Evolutionary conservation across 1,140 invertebrate species (phyloP), one percentile per base, ranked within the genome.

Genomic region (Drosophila setifemur): DNA sequence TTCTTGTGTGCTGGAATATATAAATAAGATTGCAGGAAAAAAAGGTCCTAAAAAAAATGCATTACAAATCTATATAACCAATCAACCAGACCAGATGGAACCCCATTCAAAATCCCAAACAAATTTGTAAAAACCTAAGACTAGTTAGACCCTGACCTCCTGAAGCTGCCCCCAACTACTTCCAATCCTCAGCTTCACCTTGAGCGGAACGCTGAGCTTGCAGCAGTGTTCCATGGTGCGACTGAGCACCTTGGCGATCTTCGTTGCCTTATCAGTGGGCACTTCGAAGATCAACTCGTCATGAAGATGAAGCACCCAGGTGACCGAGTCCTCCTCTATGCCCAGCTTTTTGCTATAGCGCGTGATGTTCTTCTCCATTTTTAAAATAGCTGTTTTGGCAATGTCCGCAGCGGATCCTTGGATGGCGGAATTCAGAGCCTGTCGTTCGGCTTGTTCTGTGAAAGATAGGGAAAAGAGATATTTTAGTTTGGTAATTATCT

Each of bases 221-320:
- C 94, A 93, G n/a, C 94, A 93, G 50, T 93, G 92, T 89, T 98
- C 96, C 97, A 98, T 98, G 9, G 93, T 92, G 16, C 93, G 88
- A 79, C 95, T 95, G 11, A 99, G 91, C 29, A 96, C 92, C 53
- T 87, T 88, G 1, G 93, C 93, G 11, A 96, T 94, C 64, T 91
- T 78, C 5, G 91, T 81, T 12, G 96, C 89, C 89, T 95, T 92
- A 8, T 91, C 85, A 63, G 91, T 70, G 11, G 92, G 91, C 55
- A 98, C 96, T 93, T 99, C 98, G 85, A 96, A 99, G 18, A 99
- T 94, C 0, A 99, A 92, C 93, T 99, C 98, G 92, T 99, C 98
- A 88, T 99, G 98, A 64, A 99, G 91, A 89, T 99, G 97, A 28
- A 99, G 91, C 2, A 99, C 93, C 12, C 98, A 92, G 60, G 88